Evolutionary conservation across 2,888 invertebrate genomes (phyloP).

Genomic region (Epiblema foenella): DNA sequence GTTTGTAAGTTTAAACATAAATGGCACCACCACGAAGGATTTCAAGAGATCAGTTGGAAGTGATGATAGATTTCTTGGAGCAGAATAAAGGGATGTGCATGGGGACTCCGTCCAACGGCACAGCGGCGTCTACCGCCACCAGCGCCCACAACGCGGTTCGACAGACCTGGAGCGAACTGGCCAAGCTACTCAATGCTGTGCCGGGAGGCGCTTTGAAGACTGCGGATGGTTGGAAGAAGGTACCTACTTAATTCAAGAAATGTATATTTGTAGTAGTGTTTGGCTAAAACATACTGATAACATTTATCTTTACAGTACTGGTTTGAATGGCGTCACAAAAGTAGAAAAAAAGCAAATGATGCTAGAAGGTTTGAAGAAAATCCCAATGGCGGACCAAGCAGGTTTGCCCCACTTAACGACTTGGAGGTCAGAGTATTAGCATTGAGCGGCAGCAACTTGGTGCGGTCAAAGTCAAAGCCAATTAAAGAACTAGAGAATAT

Average conservation of each 20-base stretch:
- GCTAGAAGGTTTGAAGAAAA: conserved; percentile 59
- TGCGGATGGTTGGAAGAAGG: conserved; percentile 76
- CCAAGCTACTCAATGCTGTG: conserved; percentile 71
- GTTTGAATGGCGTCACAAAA: conserved; percentile 78
- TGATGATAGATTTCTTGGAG: conserved; percentile 71
- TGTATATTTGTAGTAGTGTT: neutral
- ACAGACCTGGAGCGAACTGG: conserved; percentile 69
- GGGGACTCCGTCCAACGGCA: conserved; percentile 61
- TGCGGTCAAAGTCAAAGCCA: conserved; percentile 52
- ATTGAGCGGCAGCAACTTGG: conserved; percentile 63
- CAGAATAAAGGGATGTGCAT: conserved; percentile 69
- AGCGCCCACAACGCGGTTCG: conserved; percentile 59
- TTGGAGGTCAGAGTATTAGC: conserved; percentile 72
- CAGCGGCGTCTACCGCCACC: conserved; percentile 54
- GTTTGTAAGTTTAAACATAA: conserved; percentile 46
- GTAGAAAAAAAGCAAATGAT: conserved; percentile 73
- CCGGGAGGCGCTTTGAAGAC: conserved; percentile 67
- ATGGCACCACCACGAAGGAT: conserved; percentile 79
- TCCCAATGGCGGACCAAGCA: conserved; percentile 57
- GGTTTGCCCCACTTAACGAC: conserved; percentile 70
- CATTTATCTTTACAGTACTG: conserved; percentile 66
- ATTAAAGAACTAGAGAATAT: conserved; percentile 62
- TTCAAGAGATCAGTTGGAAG: conserved; percentile 67
- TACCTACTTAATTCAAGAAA: conserved; percentile 45
- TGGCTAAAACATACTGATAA: neutral